Conservation (phyloP, 2,888 invertebrate genomes). For the Antitype chi region DNA sequence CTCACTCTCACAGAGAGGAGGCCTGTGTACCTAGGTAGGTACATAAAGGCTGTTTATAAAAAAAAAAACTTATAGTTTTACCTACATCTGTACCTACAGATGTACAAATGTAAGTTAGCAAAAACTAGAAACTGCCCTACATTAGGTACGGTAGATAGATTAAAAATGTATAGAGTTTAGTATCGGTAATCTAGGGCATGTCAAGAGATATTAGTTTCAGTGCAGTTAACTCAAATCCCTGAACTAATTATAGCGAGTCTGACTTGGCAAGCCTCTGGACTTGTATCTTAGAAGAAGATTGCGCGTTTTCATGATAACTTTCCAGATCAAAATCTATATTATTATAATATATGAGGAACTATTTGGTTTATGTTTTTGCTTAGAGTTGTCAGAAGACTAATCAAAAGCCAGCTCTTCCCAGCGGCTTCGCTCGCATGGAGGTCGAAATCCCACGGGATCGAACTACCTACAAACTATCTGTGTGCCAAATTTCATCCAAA, state of each 20-base stretch:
- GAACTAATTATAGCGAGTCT: conserved; percentile 54
- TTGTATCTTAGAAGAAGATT: conserved; percentile 45
- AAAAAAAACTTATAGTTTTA: too few relatives aligned
- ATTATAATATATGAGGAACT: not conserved
- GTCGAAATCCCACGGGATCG: too few relatives aligned
- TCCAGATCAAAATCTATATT: conserved; percentile 8
- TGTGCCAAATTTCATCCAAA: too few relatives aligned
- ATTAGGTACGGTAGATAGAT: not conserved
- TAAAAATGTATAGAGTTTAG: conserved; percentile 10
- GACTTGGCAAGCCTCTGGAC: conserved; percentile 46
- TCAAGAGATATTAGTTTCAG: conserved; percentile 50
- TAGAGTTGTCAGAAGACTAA: too few relatives aligned
- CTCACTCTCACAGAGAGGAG: too few relatives aligned
- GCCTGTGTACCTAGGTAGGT: too few relatives aligned
- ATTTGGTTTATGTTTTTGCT: too few relatives aligned
- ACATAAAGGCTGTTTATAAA: too few relatives aligned
- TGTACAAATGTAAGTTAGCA: not conserved
- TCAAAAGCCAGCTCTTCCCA: too few relatives aligned
- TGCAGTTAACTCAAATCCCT: conserved; percentile 57
- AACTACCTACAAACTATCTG: too few relatives aligned
- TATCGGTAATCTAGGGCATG: conserved; percentile 44
- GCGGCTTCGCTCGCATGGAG: too few relatives aligned
- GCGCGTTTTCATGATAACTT: conserved; percentile 40
- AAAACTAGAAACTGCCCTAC: not conserved
- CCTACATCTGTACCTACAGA: not conserved